A percentile compares a stretch with the other conserved stretches of the same genome.
phyloP scores from a whole-genome alignment of 2,113 vertebrate species.

The Sterrhoptilus dennistouni region DNA sequence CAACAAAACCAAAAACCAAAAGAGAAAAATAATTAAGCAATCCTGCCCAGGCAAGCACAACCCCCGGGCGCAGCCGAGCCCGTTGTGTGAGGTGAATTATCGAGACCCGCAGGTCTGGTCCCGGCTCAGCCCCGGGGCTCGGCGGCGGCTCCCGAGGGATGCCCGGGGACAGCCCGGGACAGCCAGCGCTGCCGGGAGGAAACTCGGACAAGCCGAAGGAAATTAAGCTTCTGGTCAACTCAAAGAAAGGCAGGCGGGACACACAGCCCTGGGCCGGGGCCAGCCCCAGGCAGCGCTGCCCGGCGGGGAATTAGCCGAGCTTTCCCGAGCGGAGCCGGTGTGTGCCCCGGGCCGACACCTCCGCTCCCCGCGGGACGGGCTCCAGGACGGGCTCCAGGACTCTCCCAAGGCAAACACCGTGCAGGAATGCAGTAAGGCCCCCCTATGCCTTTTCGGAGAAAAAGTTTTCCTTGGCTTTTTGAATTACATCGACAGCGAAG shows the following conservation, averaged over 20 bases:
- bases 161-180: not conserved
- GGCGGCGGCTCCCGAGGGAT: not conserved
- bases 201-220: not conserved
- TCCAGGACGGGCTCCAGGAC: not conserved
- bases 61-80: not conserved
- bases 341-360: not conserved
- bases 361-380: not conserved
- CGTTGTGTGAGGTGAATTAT: not conserved
- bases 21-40: not conserved
- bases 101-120: not conserved
- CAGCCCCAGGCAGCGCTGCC: not conserved
- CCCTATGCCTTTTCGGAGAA: fast-evolving
- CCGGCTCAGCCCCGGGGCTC: not conserved
- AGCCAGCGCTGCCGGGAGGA: not conserved
- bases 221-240: not conserved
- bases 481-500: not conserved
- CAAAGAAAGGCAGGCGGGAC: not conserved
- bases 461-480: not conserved
- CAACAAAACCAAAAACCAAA: not conserved
- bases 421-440: not conserved
- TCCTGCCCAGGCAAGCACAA: not conserved
- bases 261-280: not conserved
- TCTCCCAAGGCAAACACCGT: not conserved
- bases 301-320: not conserved
- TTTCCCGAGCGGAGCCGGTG: not conserved